Evolutionary conservation across 1,140 invertebrate genomes (phyloP).

Genomic region (Brevipalpus yothersi): DNA sequence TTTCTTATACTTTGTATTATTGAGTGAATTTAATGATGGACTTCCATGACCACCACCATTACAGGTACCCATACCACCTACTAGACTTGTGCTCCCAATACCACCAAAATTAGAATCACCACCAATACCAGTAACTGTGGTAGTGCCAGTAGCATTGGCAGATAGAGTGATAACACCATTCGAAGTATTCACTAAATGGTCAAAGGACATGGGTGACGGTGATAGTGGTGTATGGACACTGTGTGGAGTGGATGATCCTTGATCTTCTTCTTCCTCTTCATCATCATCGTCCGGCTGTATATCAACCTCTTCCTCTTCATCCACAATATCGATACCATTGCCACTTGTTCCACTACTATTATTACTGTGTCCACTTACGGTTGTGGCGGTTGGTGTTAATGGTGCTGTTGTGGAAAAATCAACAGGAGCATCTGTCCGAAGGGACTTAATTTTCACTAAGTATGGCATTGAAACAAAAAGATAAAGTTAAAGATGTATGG

Average conservation of each 20-base stretch:
- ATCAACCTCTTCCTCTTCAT: conserved; percentile 9
- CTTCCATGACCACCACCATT: conserved; percentile 14
- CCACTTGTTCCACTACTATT: not conserved
- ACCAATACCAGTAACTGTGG: no score
- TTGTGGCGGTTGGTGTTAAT: not conserved
- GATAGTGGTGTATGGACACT: conserved; percentile 9
- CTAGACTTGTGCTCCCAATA: no score
- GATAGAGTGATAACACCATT: no score
- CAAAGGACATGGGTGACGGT: not conserved
- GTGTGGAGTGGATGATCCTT: conserved; percentile 9
- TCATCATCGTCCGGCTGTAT: conserved; percentile 11
- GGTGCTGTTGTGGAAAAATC: not conserved
- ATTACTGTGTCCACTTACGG: no score
- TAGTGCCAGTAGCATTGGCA: not conserved
- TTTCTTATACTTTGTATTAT: conserved; percentile 86
- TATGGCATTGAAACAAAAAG: no score
- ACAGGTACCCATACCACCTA: conserved; percentile 13
- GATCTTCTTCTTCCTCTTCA: conserved; percentile 14
- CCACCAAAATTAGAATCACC: no score
- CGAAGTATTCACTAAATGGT: no score
- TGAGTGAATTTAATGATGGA: conserved; percentile 45
- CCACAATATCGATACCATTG: conserved; percentile 3
- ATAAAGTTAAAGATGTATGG: no score
- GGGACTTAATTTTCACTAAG: no score
- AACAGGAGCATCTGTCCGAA: not conserved